phyloP scores from a whole-genome alignment of 2,113 vertebrate species.

The Forbesichthys agassizii region DNA sequence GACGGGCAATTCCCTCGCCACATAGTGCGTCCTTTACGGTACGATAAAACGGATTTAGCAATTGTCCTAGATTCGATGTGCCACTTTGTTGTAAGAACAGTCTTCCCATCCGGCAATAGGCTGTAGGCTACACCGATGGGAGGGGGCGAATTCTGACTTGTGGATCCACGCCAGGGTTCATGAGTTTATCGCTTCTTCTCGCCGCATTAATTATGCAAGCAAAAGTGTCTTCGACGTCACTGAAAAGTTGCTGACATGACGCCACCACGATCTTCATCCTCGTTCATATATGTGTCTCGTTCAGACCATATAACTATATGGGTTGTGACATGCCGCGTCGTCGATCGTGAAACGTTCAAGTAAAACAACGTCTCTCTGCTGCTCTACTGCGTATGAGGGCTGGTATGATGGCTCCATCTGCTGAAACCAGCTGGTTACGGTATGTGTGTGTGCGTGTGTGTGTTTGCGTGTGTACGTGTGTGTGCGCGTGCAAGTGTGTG shows the following conservation, averaged over 20 bases:
- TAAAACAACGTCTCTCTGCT: constrained; percentile 31
- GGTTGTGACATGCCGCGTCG: not conserved
- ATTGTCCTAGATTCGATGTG: not conserved
- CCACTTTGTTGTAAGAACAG: not conserved
- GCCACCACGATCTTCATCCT: not conserved
- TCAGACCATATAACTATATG: not conserved
- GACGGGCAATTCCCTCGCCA: not conserved
- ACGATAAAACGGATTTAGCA: not conserved
- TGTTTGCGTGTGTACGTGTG: constrained; percentile 7
- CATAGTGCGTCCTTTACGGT: not conserved
- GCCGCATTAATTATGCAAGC: not conserved
- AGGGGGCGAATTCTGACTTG: not conserved
- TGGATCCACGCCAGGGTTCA: not conserved
- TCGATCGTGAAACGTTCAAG: constrained; percentile 16
- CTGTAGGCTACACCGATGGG: constrained; percentile 1
- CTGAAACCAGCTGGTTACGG: constrained; percentile 33
- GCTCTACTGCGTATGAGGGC: not conserved
- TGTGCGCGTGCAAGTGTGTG: not conserved
- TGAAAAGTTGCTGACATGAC: constrained; percentile 17
- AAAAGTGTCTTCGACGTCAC: constrained; percentile 2
- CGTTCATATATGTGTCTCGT: constrained; percentile 12
- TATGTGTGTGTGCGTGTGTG: not conserved
- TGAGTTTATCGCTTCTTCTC: not conserved
- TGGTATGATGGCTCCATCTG: constrained; percentile 70
- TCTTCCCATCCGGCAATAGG: constrained; percentile 6